Conservation (phyloP, 2,113 vertebrate genomes). For the Nymphicus hollandicus region DNA sequence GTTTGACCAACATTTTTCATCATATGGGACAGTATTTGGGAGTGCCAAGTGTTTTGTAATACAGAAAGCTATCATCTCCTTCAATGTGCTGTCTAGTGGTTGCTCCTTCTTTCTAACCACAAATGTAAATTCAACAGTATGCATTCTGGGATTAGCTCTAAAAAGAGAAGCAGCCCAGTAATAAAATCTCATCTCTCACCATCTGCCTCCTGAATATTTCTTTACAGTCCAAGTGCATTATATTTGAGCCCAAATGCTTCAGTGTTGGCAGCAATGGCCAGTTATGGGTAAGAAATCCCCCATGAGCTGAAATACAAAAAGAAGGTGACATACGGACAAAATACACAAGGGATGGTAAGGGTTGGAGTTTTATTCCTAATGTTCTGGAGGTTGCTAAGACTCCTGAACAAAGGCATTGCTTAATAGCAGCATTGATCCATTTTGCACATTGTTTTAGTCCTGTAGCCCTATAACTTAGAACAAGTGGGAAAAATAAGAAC, state of each 20-base stretch:
- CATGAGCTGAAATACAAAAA: not conserved
- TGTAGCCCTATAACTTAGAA: not conserved
- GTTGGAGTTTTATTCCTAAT: not conserved
- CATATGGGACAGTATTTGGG: not conserved
- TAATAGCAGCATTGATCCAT: not conserved
- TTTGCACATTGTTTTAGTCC: not conserved
- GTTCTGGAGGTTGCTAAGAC: not conserved
- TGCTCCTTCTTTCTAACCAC: not conserved
- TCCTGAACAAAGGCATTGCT: not conserved
- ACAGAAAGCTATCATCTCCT: not conserved
- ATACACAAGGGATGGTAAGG: not conserved
- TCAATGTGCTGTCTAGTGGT: not conserved
- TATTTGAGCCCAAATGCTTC: conserved; percentile 30
- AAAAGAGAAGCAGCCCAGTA: conserved; percentile 9
- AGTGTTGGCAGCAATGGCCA: not conserved
- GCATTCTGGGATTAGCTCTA: conserved; percentile 41
- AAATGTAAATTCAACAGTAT: conserved; percentile 11
- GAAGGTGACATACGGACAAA: conserved; percentile 35
- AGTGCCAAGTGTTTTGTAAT: not conserved
- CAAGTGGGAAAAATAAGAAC: not conserved
- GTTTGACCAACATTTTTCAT: not conserved
- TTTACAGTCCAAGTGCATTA: conserved; percentile 28
- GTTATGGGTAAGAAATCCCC: conserved; percentile 29
- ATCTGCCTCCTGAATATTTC: conserved; percentile 52
- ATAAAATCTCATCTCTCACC: conserved; percentile 50